A percentile compares a stretch with the other conserved stretches of the same genome.
phyloP scores from a whole-genome alignment of 2,113 vertebrate species.

The Catharus bicknelli region DNA sequence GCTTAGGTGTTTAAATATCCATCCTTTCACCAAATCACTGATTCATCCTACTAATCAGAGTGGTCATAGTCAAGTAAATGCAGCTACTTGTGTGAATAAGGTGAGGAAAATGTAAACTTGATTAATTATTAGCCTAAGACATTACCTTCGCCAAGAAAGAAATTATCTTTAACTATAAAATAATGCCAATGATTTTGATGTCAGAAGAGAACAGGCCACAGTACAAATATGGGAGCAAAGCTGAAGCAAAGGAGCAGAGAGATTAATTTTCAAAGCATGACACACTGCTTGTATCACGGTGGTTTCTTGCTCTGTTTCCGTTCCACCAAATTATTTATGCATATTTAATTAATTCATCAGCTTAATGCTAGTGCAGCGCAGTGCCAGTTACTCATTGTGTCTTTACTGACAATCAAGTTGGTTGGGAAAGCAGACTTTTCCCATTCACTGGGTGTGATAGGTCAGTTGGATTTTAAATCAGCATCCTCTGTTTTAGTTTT shows the following conservation, averaged over 20 bases:
- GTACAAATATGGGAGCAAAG: neutral
- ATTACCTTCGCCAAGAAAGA: neutral
- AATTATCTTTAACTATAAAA: neutral
- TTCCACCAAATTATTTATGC: neutral
- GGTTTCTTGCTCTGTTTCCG: neutral
- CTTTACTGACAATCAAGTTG: neutral
- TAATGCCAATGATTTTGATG: neutral
- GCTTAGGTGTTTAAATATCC: neutral
- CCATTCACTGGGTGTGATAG: neutral
- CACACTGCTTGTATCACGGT: fast-evolving
- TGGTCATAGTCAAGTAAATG: neutral
- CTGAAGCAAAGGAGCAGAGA: neutral
- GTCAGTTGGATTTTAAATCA: neutral
- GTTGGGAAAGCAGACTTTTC: neutral
- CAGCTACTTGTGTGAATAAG: neutral
- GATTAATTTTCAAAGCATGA: conserved; percentile 19
- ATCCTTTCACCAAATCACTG: neutral
- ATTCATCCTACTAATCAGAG: neutral
- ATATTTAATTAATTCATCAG: conserved; percentile 25
- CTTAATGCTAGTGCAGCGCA: neutral
- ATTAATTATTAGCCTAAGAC: neutral
- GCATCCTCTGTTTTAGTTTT: neutral
- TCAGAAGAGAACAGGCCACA: neutral
- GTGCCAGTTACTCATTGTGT: neutral
- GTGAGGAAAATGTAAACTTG: neutral